Conservation (phyloP, 2,113 vertebrate species). For the Strix aluco region DNA sequence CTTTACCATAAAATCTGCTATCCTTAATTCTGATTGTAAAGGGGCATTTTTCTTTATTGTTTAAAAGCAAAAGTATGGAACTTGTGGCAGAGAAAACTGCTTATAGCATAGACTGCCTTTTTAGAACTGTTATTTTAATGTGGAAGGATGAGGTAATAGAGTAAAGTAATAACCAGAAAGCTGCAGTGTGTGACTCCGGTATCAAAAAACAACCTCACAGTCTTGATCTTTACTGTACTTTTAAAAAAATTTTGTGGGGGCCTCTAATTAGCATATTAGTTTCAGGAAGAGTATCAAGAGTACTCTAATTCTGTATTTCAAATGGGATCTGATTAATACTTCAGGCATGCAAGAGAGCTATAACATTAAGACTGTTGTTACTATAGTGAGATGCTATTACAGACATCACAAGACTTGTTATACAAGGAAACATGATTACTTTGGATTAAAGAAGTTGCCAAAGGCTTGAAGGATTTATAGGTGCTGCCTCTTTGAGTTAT, state of each 20-base stretch:
- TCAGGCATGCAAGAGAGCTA: slow-evolving; percentile 44
- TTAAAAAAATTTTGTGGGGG: background rate
- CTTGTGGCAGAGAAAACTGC: background rate
- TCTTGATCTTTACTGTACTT: background rate
- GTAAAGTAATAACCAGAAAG: background rate
- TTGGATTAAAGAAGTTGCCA: slow-evolving; percentile 60
- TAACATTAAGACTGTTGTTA: slow-evolving; percentile 13
- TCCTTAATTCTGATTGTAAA: background rate
- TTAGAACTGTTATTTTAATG: background rate
- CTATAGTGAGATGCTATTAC: slow-evolving; percentile 37
- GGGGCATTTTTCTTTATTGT: background rate
- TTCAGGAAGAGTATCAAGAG: slow-evolving; percentile 49
- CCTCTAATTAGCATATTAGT: slow-evolving; percentile 51
- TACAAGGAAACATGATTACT: slow-evolving; percentile 57
- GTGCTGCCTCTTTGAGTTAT: slow-evolving; percentile 56
- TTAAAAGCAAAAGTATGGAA: background rate
- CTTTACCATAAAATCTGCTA: background rate
- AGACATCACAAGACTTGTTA: slow-evolving; percentile 69
- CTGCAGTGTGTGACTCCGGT: background rate
- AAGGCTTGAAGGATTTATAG: slow-evolving; percentile 70
- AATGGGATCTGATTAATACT: slow-evolving; percentile 66
- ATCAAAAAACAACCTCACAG: background rate
- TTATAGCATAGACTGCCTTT: background rate
- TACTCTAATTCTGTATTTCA: slow-evolving; percentile 51
- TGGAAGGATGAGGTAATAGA: background rate